Base-by-base conservation (phyloP, 2,888 invertebrate species). In the Hermodice carunculata region DNA sequence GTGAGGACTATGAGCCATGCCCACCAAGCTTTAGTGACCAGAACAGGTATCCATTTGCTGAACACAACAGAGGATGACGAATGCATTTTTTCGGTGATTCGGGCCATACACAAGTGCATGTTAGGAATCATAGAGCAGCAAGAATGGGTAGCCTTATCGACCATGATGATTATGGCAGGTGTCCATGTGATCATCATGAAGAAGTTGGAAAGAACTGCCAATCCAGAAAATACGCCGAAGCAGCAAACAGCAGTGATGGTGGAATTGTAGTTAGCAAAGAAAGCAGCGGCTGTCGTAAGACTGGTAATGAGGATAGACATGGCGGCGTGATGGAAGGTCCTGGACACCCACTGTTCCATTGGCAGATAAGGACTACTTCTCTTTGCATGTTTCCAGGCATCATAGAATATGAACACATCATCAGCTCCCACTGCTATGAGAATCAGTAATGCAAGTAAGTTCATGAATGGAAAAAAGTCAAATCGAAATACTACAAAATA, bases 281-380 rank as follows among this genome's bases (percentile, higher is more conserved):
- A 97, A 67, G 98, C 97, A 58, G 93, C 93, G 8, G 96, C 92
- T 31, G 98, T 98, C 4, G 98, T 98, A 67, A 96, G 85, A 29
- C 96, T 94, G 1, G 98, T 97, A 3, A 98, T 93, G 81, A 96
- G 92, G 91, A 98, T 95, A n/a, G 97, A 93, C 40, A 93, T 87
- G 54, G 94, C 90, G 14, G 97, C 93, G 88, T 97, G 96, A 74
- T 90, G 90, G 81, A 98, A 90, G 8, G 96, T 94, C 24, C 24
- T 24, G 3, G 57, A 46, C 28, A 67, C 17, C n/a, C 43, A 19
- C 11, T 58, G 48, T 14, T 52, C 58, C 11, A 61, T 43, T 1
- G 40, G 43, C 22, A 42, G 19, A 8, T 48, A 1, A 4, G 37
- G 28, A 28, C 61, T 24, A 14, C 28, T 48, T 32, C 29, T 46